Evolutionary conservation across 2,888 invertebrate species (phyloP).

Genomic region (Philonicus albiceps): DNA sequence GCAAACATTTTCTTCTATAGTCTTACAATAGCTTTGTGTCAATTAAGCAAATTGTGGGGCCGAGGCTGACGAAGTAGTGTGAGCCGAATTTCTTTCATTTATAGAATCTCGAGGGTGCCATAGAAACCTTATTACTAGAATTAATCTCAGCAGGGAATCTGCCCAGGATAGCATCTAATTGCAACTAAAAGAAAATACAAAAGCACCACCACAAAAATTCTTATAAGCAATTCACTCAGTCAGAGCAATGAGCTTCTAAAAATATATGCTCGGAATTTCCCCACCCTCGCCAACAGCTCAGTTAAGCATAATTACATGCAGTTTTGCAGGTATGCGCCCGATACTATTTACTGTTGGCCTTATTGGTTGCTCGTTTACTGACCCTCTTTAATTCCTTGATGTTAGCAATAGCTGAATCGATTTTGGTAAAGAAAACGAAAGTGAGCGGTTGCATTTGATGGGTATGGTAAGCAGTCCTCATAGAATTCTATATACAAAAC

Average conservation of each 20-base stretch:
- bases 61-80: not conserved
- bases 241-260: not conserved
- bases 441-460: not conserved
- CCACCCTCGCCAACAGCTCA: not conserved
- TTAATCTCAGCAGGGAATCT: conserved; percentile 17
- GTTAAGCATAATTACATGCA: not conserved
- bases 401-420: not conserved
- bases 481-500: not conserved
- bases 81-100: not conserved
- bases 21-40: not conserved
- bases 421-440: not conserved
- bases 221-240: not conserved
- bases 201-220: not conserved
- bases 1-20: not conserved
- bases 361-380: conserved; percentile 12
- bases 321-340: not conserved
- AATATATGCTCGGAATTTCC: not conserved
- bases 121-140: conserved; percentile 17
- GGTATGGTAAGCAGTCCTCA: not conserved
- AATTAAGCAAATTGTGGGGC: not conserved
- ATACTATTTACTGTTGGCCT: not conserved
- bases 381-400: conserved; percentile 8
- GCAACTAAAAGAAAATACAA: not conserved
- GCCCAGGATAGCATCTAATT: not conserved
- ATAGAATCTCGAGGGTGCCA: not conserved